Conservation (phyloP, 2,113 vertebrate genomes). For the Girardinichthys multiradiatus region DNA sequence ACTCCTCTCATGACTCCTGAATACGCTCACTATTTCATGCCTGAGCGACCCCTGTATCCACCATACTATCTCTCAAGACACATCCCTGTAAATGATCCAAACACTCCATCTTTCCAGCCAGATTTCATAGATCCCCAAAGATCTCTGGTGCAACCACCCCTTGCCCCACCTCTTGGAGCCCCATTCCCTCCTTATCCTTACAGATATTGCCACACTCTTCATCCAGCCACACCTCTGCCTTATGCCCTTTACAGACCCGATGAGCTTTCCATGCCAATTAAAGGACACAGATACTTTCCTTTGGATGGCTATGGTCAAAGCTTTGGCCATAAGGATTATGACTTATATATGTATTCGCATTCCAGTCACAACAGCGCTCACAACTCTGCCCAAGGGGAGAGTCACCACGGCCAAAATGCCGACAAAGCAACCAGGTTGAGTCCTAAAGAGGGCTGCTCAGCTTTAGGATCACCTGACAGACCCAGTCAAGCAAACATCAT, state of each 20-base stretch:
- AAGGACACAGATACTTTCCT: slow-evolving; percentile 58
- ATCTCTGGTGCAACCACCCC: slow-evolving; percentile 84
- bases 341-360: slow-evolving; percentile 78
- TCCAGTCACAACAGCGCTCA: slow-evolving; percentile 70
- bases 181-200: slow-evolving; percentile 83
- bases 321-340: slow-evolving; percentile 72
- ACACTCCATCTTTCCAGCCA: slow-evolving; percentile 68
- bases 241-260: slow-evolving; percentile 86
- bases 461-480: slow-evolving; percentile 91
- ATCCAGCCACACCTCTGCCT: slow-evolving; percentile 78
- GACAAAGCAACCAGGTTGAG: slow-evolving; percentile 88
- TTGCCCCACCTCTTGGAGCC: slow-evolving; percentile 73
- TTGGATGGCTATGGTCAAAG: slow-evolving; percentile 79
- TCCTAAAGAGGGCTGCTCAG: slow-evolving; percentile 88
- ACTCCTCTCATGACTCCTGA: slow-evolving; percentile 82
- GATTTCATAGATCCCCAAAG: slow-evolving; percentile 85
- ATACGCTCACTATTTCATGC: slow-evolving; percentile 84
- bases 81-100: slow-evolving; percentile 63
- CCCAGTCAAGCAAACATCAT: slow-evolving; percentile 87
- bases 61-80: slow-evolving; percentile 83
- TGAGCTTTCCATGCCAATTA: slow-evolving; percentile 63
- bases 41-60: slow-evolving; percentile 81
- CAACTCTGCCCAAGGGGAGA: slow-evolving; percentile 63
- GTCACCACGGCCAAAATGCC: slow-evolving; percentile 61
- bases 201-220: slow-evolving; percentile 84